A percentile compares a stretch with the other conserved stretches of the same genome.
Evolutionary conservation across 1,140 invertebrate species (phyloP).

Genomic region (Riptortus pedestris): DNA sequence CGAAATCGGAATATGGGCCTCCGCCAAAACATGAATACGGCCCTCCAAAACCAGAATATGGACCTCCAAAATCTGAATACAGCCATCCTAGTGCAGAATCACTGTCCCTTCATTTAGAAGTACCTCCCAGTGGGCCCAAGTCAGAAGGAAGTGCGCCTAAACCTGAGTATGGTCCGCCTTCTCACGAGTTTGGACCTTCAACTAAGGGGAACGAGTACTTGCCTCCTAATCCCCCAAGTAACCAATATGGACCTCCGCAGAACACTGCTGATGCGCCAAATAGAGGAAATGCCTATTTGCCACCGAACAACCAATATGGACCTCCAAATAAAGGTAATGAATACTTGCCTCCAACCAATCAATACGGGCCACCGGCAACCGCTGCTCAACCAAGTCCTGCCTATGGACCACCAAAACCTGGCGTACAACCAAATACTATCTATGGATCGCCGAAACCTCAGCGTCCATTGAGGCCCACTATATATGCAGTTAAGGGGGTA

Average conservation of each 20-base stretch:
- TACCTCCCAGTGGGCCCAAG: constrained; percentile 1
- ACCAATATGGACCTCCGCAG: background rate
- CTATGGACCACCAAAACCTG: constrained; percentile 12
- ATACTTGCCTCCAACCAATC: background rate
- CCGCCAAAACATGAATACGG: constrained; percentile 16
- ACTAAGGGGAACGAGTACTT: constrained; percentile 17
- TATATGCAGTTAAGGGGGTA: background rate
- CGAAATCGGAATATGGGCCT: constrained; percentile 13
- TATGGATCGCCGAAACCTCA: background rate
- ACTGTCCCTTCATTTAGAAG: constrained; percentile 22
- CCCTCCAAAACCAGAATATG: constrained; percentile 23
- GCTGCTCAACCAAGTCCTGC: background rate
- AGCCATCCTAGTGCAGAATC: constrained; percentile 18
- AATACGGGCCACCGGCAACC: constrained; percentile 2
- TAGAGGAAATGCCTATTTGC: too few species aligned
- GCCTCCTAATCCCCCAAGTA: background rate
- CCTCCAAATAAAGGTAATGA: background rate
- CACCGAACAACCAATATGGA: background rate
- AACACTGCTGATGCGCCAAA: background rate
- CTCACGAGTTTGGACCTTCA: constrained; percentile 20
- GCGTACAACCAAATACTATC: background rate
- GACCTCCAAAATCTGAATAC: constrained; percentile 26
- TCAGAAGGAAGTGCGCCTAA: background rate
- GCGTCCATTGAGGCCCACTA: background rate
- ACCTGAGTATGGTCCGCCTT: constrained; percentile 23